Evolutionary conservation across 2,113 vertebrate genomes (phyloP), one percentile per base, ranked within the genome.

Genomic region (Dendrocopos noguchii): DNA sequence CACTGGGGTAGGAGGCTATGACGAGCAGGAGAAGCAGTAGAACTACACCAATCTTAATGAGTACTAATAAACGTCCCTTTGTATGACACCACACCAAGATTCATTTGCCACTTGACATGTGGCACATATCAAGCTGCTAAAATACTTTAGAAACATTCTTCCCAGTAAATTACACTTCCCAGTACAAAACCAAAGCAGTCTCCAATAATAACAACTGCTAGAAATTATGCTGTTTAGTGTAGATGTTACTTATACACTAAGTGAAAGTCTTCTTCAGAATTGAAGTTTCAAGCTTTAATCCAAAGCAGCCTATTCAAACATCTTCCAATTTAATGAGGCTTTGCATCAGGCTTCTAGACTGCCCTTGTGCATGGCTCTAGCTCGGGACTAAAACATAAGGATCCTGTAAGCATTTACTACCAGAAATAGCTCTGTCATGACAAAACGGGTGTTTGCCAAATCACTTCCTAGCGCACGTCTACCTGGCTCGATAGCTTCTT

Each of bases 391-490:
- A 4, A 79, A 46, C 79, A 13, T 4, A 50, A 63, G 61, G 80
- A 67, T 53, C 65, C 85, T 80, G 36, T 67, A 80, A 53, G 80
- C 68, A 67, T 60, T 68, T 44, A 53, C 83, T 70, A 81, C 15
- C 88, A 55, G 88, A 84, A 68, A 93, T 24, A 91, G 86, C 74
- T 90, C 91, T 39, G 78, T 67, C 80, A 81, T 28, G 55, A 87
- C 76, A 85, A 87, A 85, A 63, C 1, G 31, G 88, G 47, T 3
- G n/a, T 72, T 72, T 87, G 93, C 89, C 84, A 91, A 71, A 84
- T 84, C 75, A 56, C 47, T 68, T 83, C 68, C 61, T 4, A 87
- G 65, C 8, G 65, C 57, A 64, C 0, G 0, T 53, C 82, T 57
- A 92, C 91, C 91, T 92, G 80, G 36, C 75, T 80, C 36, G 64